Evolutionary conservation across 2,888 invertebrate species (phyloP).

Genomic region (Sepioteuthis lessoniana): DNA sequence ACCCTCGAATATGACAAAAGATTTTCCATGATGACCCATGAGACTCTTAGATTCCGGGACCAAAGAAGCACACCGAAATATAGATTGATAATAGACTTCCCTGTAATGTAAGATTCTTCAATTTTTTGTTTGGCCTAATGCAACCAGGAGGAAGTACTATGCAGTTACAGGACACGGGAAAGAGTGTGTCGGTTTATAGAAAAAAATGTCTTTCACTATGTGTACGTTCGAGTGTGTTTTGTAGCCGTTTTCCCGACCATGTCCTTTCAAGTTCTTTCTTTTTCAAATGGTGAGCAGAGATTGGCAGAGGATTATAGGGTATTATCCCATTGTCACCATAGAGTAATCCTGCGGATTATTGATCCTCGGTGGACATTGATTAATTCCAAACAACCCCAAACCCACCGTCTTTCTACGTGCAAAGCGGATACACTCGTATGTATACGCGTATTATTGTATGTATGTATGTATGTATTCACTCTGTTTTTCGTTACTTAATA

Average conservation of each 20-base stretch:
- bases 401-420: background rate
- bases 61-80: no score
- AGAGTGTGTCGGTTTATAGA: background rate
- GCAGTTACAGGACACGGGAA: background rate
- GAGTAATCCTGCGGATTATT: background rate
- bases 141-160: background rate
- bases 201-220: background rate
- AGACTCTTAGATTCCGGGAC: no score
- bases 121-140: background rate
- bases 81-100: no score
- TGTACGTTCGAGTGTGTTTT: background rate
- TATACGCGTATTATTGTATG: no score
- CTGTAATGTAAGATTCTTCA: background rate
- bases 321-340: slow-evolving; percentile 33
- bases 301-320: background rate
- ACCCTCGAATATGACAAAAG: no score
- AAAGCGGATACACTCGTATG: background rate
- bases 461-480: no score
- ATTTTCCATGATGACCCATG: no score
- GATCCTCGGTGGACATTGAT: slow-evolving; percentile 6
- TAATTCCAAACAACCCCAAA: background rate
- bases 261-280: background rate
- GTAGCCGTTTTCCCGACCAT: background rate
- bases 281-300: background rate
- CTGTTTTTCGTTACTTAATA: no score